These are phyloP conservation scores for Chaetodon auriga DNA, from an alignment of 2,113 vertebrate species.

Conservation along the genomic window DNA sequence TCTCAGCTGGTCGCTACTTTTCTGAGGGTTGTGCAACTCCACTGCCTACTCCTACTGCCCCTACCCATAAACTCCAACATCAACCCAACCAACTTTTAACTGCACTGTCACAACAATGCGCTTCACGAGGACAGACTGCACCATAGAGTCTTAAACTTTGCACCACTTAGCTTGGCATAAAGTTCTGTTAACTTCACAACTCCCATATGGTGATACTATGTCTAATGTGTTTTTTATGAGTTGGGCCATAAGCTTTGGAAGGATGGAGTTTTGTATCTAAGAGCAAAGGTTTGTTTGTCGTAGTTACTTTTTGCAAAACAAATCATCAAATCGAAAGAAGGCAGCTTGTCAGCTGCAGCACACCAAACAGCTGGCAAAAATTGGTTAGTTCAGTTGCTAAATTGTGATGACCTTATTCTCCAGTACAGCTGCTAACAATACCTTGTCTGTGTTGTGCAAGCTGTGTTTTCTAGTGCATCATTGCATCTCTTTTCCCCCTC, in stretches of 20 bases:
- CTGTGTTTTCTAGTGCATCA: not conserved
- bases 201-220: conserved; percentile 18
- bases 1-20: conserved; percentile 50
- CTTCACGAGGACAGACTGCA: not conserved
- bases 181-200: conserved; percentile 26
- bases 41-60: not conserved
- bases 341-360: not conserved
- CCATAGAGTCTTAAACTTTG: conserved; percentile 21
- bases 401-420: not conserved
- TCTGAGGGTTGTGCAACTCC: conserved; percentile 8
- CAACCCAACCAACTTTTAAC: not conserved
- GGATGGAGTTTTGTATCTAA: not conserved
- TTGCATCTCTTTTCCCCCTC: not conserved
- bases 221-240: conserved; percentile 21
- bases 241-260: not conserved
- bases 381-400: not conserved
- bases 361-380: not conserved
- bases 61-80: not conserved
- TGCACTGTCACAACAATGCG: not conserved
- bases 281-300: not conserved
- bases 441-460: not conserved
- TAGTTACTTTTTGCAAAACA: not conserved
- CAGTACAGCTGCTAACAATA: not conserved
- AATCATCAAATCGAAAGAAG: conserved; percentile 5
- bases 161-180: conserved; percentile 22